phyloP scores from a whole-genome alignment of 2,888 invertebrate species.

The Serripes groenlandicus region DNA sequence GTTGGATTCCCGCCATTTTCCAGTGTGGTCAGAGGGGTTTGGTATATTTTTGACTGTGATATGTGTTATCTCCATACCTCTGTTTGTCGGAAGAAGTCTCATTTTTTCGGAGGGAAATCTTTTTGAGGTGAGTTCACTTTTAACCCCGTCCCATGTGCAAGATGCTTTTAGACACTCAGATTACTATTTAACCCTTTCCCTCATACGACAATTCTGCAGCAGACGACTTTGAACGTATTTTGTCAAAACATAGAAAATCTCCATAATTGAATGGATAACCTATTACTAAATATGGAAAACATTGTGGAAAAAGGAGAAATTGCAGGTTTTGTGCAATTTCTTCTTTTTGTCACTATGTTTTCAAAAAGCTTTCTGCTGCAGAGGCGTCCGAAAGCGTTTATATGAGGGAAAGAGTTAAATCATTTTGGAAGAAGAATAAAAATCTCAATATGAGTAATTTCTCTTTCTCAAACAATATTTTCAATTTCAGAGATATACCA shows the following conservation, averaged over 20 bases:
- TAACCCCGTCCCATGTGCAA: background rate
- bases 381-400: too few relatives aligned
- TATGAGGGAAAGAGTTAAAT: too few relatives aligned
- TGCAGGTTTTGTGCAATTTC: too few relatives aligned
- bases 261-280: too few relatives aligned
- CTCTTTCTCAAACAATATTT: background rate
- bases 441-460: background rate
- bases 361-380: too few relatives aligned
- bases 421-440: conserved; percentile 1
- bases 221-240: too few relatives aligned
- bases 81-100: conserved; percentile 69
- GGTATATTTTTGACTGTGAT: conserved; percentile 89
- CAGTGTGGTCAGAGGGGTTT: conserved; percentile 90
- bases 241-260: too few relatives aligned
- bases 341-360: too few relatives aligned
- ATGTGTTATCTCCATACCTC: conserved; percentile 77
- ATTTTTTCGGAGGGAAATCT: conserved; percentile 61
- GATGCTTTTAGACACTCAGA: background rate
- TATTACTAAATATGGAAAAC: too few relatives aligned
- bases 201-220: too few relatives aligned
- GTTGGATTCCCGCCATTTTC: conserved; percentile 89
- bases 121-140: conserved; percentile 56
- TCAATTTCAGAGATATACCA: too few relatives aligned
- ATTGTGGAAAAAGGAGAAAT: too few relatives aligned
- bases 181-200: conserved; percentile 5